Evolutionary conservation across 2,888 invertebrate genomes (phyloP).

Genomic region (Melanargia galathea): DNA sequence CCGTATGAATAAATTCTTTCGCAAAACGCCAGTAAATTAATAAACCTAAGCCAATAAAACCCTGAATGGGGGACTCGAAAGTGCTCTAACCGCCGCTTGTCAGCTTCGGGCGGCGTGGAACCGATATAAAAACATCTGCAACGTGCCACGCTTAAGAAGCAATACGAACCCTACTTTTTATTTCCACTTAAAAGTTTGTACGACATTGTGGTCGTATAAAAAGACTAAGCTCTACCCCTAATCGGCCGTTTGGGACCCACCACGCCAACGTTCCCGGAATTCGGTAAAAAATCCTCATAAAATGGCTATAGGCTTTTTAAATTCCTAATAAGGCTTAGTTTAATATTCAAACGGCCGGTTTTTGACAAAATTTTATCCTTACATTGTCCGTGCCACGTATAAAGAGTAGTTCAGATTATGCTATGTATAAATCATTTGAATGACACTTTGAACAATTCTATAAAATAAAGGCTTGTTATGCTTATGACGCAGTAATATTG

Average conservation of each 20-base stretch:
- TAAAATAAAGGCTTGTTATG: too few relatives aligned
- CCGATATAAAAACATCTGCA: constrained; percentile 50
- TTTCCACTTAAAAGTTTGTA: constrained; percentile 64
- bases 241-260: constrained; percentile 55
- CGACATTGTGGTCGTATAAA: constrained; percentile 58
- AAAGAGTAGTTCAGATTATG: too few relatives aligned
- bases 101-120: constrained; percentile 49
- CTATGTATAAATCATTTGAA: too few relatives aligned
- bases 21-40: constrained; percentile 4
- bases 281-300: constrained; percentile 14
- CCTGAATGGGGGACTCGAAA: not conserved
- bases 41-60: constrained; percentile 18
- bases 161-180: constrained; percentile 54
- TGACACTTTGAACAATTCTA: too few relatives aligned
- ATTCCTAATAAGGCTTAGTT: constrained; percentile 8
- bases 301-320: constrained; percentile 12
- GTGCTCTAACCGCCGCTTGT: constrained; percentile 11
- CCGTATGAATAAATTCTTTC: too few relatives aligned
- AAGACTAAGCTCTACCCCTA: constrained; percentile 55
- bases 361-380: not conserved
- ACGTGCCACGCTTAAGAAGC: constrained; percentile 51
- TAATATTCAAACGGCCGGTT: constrained; percentile 10
- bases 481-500: too few relatives aligned
- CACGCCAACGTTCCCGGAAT: constrained; percentile 45
- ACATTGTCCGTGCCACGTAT: not conserved